Evolutionary conservation across 1,140 invertebrate genomes (phyloP), one percentile per base, ranked within the genome.

Genomic region (Helicoverpa armigera): DNA sequence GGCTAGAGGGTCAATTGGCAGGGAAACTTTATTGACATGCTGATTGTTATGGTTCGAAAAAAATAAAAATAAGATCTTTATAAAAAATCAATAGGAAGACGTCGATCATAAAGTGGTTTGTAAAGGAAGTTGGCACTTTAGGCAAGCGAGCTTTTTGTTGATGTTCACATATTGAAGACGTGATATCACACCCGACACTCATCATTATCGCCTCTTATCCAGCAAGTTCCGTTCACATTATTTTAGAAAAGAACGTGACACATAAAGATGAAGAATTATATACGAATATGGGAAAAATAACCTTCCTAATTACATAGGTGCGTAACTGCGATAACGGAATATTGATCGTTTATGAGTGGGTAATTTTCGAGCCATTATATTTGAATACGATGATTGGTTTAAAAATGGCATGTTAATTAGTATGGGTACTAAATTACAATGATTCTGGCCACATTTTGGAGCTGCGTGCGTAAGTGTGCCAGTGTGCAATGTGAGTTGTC

Each of bases 381-480:
- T 51, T 72, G 69, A 72, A 53, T 72, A 72, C 12, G 50, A 51
- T 54, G 50, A 72, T 72, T 53, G 23, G 50, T 72, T 70, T 51
- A 53, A 53, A 51, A 31, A 53, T 31, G 23, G 69, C 50, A 31
- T 14, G 0, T 31, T 72, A n/a, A 72, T 72, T 72, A 72, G 13
- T 54, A 72, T 72, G 53, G 53, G 13, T 54, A 31, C 50, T 72
- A 69, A 69, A 69, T 50, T 69, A 54, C 54, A 74, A 43, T 74
- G 72, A 74, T 60, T n/a, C 23, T 18, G 65, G 18, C 43, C 43
- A 50, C 16, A 16, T 69, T 67, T 50, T 69, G 65, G 16, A 23
- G 11, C n/a, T 50, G 18, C 16, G 65, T 69, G 16, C 11, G 16
- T 50, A 11, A 16, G 16, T 12, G 2, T 50, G 12, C 50, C 48